Evolutionary conservation across 2,888 invertebrate genomes (phyloP).

Genomic region (Mactromeris polynyma): DNA sequence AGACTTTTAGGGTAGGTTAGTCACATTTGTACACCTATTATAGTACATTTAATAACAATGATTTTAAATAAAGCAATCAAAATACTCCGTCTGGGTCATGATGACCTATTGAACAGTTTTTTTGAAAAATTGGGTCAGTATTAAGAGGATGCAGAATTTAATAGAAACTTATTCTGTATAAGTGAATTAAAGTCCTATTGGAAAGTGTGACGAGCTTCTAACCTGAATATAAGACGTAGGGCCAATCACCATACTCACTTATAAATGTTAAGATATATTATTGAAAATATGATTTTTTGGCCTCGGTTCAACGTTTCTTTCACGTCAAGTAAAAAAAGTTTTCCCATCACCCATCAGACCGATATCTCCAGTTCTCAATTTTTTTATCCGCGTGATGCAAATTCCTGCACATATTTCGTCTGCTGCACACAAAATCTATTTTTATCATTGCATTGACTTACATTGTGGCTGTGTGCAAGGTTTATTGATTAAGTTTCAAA

Average conservation of each 20-base stretch:
- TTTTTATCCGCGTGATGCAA: slow-evolving; percentile 35
- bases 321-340: neutral
- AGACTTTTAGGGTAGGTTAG: no score
- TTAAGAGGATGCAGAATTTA: neutral
- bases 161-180: neutral
- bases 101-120: neutral
- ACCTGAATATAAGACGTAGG: neutral
- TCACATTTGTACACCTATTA: no score
- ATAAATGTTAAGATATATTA: neutral
- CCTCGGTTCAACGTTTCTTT: neutral
- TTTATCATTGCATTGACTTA: slow-evolving; percentile 44
- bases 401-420: slow-evolving; percentile 44
- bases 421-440: slow-evolving; percentile 46
- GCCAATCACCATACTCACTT: neutral
- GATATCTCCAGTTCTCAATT: neutral
- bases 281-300: neutral
- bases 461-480: slow-evolving; percentile 23
- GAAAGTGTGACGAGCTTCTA: neutral
- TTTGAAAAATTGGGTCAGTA: neutral
- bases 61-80: neutral
- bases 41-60: no score
- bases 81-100: neutral
- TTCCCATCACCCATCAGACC: neutral
- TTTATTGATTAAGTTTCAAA: slow-evolving; percentile 43
- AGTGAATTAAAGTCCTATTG: neutral